Conservation (phyloP, 2,113 vertebrate genomes). For the Calyptomena viridis region DNA sequence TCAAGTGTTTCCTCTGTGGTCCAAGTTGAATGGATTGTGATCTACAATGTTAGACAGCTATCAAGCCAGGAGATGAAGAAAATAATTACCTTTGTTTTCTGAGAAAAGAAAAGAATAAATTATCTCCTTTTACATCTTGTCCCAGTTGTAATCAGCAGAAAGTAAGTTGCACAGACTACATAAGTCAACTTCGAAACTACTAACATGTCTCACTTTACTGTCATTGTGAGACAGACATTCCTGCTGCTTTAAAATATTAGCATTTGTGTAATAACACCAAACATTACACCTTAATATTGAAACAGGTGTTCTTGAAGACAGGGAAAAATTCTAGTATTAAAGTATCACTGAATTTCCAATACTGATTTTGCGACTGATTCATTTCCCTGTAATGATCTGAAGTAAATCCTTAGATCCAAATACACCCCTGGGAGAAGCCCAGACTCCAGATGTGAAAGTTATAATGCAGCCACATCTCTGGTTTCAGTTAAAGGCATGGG, state of each 20-base stretch:
- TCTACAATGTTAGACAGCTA: not conserved
- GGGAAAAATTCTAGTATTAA: not conserved
- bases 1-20: not conserved
- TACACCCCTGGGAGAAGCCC: not conserved
- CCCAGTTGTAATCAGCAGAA: not conserved
- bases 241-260: not conserved
- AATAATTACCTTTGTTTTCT: not conserved
- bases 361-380: not conserved
- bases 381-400: not conserved
- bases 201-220: not conserved
- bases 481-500: not conserved
- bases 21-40: not conserved
- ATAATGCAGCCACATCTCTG: not conserved
- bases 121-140: not conserved
- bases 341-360: not conserved
- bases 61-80: not conserved
- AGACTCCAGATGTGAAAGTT: slow-evolving; percentile 15
- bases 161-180: not conserved
- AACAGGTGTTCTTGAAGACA: not conserved
- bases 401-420: not conserved
- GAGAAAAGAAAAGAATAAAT: not conserved
- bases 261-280: not conserved
- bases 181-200: not conserved
- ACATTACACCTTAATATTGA: not conserved
- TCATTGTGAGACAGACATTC: not conserved